Percentiles rank a stretch among this genome's conserved stretches.
Evolutionary conservation across 2,888 invertebrate genomes (phyloP).

Genomic region (Polyploca ridens): DNA sequence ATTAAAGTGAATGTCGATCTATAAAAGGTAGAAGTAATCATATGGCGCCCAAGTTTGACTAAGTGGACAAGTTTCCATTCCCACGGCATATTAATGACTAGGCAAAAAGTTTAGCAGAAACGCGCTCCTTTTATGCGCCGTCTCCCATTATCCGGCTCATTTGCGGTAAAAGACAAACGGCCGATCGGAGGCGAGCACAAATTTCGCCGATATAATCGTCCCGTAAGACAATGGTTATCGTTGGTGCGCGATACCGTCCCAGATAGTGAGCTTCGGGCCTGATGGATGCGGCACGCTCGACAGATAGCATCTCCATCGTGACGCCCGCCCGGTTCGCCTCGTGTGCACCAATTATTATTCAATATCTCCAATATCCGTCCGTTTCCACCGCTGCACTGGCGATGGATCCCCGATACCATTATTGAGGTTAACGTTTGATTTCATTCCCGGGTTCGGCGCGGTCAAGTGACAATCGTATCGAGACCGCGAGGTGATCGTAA

Average conservation of each 20-base stretch:
- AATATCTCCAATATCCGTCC: conserved; percentile 61
- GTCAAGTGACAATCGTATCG: conserved; percentile 73
- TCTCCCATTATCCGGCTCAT: conserved; percentile 76
- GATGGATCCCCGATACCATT: conserved; percentile 54
- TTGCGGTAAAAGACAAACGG: conserved; percentile 82
- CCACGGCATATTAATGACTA: conserved; percentile 80
- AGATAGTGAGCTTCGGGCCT: conserved; percentile 65
- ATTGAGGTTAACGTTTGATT: conserved; percentile 68
- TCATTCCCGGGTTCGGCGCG: conserved; percentile 58
- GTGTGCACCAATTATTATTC: conserved; percentile 82
- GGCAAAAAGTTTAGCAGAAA: conserved; percentile 71
- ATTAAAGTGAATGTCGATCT: background rate
- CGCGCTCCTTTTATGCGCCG: conserved; percentile 71
- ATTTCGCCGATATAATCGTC: conserved; percentile 80
- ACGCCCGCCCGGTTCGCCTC: conserved; percentile 54
- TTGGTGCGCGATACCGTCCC: conserved; percentile 66
- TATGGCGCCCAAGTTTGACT: conserved; percentile 12
- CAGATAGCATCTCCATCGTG: conserved; percentile 78
- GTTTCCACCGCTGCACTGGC: conserved; percentile 29
- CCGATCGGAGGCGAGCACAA: conserved; percentile 75
- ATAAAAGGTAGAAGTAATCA: background rate
- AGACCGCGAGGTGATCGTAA: conserved; percentile 55
- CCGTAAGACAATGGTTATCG: conserved; percentile 79
- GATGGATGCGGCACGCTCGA: conserved; percentile 81
- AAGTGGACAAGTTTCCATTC: conserved; percentile 46